Base-by-base conservation (phyloP, 2,797 vertebrate species). In the Pseudocheirus occidentalis region DNA sequence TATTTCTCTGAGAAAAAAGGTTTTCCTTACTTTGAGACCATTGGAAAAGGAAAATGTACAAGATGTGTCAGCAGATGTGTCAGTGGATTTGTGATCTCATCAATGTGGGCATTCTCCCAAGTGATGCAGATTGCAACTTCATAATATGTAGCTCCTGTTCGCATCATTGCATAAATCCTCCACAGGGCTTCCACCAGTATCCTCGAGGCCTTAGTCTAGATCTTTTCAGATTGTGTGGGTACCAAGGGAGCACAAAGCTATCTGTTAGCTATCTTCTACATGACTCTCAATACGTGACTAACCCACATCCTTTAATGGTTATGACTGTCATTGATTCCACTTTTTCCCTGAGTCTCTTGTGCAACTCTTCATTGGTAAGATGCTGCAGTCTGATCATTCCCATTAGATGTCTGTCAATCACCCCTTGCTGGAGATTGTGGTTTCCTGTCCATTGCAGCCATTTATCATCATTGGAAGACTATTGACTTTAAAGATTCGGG, bases 1-100 rank as follows among this genome's bases (percentile, higher is more conserved):
- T 50, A 18, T 81, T 91, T 93, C 87, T 92, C 94, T 56, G 40
- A 34, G 59, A 58, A 95, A 94, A 92, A 56, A 94, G 52, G 29
- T 95, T 81, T 90, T 93, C 29, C 1, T 12, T 18, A 50, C 81
- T 95, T 34, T 31, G 56, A 95, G 54, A 92, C 16, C 21, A 66
- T 62, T 13, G 1, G 50, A 52, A 52, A 5, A 29, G 50, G 14
- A 90, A 87, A 92, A n/a, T 91, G 11, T 18, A 91, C n/a, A 56
- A 91, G 40, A 91, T 55, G 40, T 81, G 29, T 81, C n/a, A 4
- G 1, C 2, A 7, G 16, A 40, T 73, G 40, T 2, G 40, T 73
- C 34, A 2, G n/a, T 21, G 66, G 66, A 46, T 40, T 50, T 50
- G 24, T 87, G 73, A 87, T 46, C 73, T 46, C 73, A 50, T 50